Evolutionary conservation across 2,113 vertebrate species (phyloP).

Genomic region (Leucosticte australis): DNA sequence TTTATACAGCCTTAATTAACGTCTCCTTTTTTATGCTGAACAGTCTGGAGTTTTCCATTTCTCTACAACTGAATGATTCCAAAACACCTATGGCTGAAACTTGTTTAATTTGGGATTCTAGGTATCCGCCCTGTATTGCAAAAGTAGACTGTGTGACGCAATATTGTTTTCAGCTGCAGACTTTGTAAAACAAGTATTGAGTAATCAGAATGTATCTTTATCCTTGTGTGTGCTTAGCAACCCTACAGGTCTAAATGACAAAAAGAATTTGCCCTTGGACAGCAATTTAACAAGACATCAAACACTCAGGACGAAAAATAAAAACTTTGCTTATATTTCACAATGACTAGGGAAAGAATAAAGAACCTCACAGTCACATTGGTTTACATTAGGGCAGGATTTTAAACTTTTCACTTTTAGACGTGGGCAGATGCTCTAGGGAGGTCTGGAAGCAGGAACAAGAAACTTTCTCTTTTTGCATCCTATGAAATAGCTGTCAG

Average conservation of each 20-base stretch:
- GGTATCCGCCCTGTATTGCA: conserved; percentile 67
- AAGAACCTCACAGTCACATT: neutral
- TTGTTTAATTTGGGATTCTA: conserved; percentile 63
- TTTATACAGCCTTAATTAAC: conserved; percentile 5
- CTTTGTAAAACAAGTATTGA: conserved; percentile 72
- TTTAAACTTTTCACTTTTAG: conserved; percentile 13
- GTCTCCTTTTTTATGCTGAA: neutral
- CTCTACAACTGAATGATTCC: conserved; percentile 17
- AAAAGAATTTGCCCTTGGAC: conserved; percentile 52
- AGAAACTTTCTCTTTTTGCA: neutral
- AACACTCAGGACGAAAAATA: neutral
- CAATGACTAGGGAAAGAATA: neutral
- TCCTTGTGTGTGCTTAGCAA: conserved; percentile 55
- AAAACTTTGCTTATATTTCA: conserved; percentile 11
- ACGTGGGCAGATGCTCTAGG: neutral
- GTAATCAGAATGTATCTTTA: conserved; percentile 64
- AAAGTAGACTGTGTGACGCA: conserved; percentile 63
- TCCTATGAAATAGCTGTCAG: neutral
- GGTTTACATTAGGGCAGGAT: neutral
- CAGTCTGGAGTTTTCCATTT: conserved; percentile 30
- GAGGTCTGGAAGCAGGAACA: neutral
- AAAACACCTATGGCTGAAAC: conserved; percentile 48
- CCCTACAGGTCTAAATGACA: conserved; percentile 56
- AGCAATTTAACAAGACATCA: conserved; percentile 43
- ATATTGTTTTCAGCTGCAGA: conserved; percentile 61